Evolutionary conservation across 2,888 invertebrate genomes (phyloP).

Genomic region (Dasypolia templi): DNA sequence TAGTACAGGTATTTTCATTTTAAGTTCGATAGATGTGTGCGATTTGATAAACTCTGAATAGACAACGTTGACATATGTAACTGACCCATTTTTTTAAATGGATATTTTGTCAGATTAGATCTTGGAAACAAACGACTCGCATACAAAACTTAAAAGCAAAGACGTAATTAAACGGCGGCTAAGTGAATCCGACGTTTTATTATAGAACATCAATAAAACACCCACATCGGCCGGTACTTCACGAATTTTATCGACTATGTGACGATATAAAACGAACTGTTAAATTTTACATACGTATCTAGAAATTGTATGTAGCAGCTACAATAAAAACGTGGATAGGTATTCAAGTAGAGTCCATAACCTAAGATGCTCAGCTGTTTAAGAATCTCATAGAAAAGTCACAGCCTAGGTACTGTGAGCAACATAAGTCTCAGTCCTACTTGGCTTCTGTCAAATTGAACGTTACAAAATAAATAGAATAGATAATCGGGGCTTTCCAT

Average conservation of each 20-base stretch:
- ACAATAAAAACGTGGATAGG: slow-evolving; percentile 30
- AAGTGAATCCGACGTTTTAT: slow-evolving; percentile 72
- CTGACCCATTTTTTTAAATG: background rate
- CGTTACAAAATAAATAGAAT: slow-evolving; percentile 36
- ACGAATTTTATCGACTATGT: slow-evolving; percentile 75
- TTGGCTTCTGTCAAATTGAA: slow-evolving; percentile 26
- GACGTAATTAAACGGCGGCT: slow-evolving; percentile 63
- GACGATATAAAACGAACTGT: slow-evolving; percentile 60
- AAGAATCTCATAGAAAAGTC: background rate
- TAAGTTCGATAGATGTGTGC: slow-evolving; percentile 1
- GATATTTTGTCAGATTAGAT: slow-evolving; percentile 19
- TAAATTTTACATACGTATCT: slow-evolving; percentile 71
- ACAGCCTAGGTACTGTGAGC: slow-evolving; percentile 1
- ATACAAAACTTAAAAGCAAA: slow-evolving; percentile 33
- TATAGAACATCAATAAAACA: slow-evolving; percentile 74
- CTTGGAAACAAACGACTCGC: slow-evolving; percentile 15
- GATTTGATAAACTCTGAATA: slow-evolving; percentile 3
- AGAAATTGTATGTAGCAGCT: slow-evolving; percentile 64
- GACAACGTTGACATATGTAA: background rate
- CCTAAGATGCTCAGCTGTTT: no score
- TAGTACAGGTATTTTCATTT: slow-evolving; percentile 20
- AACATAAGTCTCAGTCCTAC: slow-evolving; percentile 6
- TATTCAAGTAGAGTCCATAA: background rate
- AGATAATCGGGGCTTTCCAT: slow-evolving; percentile 33
- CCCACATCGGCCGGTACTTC: slow-evolving; percentile 69